These are phyloP conservation scores for Azemiops feae DNA, from an alignment of 2,113 vertebrate species.

Conservation along the genomic window DNA sequence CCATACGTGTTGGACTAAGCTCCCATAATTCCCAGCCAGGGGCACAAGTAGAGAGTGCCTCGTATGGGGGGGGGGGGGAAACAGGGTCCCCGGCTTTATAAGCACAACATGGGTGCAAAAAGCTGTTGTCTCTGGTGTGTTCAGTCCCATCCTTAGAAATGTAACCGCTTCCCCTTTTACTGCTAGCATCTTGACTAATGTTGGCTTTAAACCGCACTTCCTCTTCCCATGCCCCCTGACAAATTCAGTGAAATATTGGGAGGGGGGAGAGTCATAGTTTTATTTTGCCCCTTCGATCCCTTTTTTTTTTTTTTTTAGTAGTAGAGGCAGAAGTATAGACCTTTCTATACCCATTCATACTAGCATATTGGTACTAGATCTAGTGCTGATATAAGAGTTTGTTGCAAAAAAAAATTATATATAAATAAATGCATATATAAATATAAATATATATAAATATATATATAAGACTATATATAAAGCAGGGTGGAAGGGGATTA, in stretches of 20 bases:
- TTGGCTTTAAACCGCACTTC: neutral
- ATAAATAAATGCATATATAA: conserved; percentile 29
- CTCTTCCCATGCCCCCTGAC: neutral
- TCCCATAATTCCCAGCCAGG: neutral
- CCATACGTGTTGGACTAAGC: neutral
- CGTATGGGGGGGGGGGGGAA: neutral
- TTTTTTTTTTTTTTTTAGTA: conserved; percentile 1
- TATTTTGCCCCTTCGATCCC: conserved; percentile 10
- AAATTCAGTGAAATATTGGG: conserved; percentile 12
- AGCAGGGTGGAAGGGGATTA: conserved; percentile 3
- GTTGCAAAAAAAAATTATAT: conserved; percentile 39
- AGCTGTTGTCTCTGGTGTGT: neutral
- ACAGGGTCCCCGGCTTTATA: neutral
- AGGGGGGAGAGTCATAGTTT: neutral
- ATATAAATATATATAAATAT: conserved; percentile 40
- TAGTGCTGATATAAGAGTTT: conserved; percentile 39
- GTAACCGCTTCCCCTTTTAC: neutral
- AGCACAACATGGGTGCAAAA: neutral
- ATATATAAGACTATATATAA: conserved; percentile 46
- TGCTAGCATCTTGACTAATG: neutral
- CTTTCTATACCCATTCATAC: conserved; percentile 10
- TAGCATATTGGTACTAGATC: conserved; percentile 34
- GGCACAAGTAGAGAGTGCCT: neutral
- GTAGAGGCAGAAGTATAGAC: conserved; percentile 46
- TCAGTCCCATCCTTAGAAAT: neutral